phyloP scores from a whole-genome alignment of 2,888 invertebrate species.

The Troides oblongomaculatus region DNA sequence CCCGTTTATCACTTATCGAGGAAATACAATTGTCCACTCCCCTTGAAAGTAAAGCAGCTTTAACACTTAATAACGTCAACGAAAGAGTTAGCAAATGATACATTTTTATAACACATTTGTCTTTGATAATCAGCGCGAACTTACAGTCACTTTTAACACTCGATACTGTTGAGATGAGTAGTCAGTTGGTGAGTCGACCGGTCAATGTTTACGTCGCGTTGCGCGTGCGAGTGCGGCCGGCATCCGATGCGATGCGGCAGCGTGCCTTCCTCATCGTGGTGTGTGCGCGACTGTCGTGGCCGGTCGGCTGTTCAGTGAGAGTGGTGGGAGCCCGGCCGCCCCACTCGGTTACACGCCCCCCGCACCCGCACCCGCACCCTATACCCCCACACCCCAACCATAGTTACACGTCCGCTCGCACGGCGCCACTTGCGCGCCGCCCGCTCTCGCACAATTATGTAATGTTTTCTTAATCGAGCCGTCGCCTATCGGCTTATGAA shows the following conservation, averaged over 20 bases:
- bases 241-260: slow-evolving; percentile 56
- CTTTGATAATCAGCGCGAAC: slow-evolving; percentile 40
- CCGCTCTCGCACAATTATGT: slow-evolving; percentile 74
- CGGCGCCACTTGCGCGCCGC: slow-evolving; percentile 74
- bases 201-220: slow-evolving; percentile 72
- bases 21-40: slow-evolving; percentile 62
- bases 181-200: slow-evolving; percentile 54
- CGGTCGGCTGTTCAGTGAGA: slow-evolving; percentile 58
- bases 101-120: slow-evolving; percentile 77
- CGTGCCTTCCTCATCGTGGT: slow-evolving; percentile 69
- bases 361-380: slow-evolving; percentile 55
- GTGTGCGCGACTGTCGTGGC: slow-evolving; percentile 65
- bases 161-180: slow-evolving; percentile 48
- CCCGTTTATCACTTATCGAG: slow-evolving; percentile 56
- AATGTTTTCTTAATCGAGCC: slow-evolving; percentile 77
- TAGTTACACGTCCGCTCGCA: slow-evolving; percentile 73
- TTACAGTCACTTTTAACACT: slow-evolving; percentile 41
- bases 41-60: slow-evolving; percentile 66
- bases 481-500: slow-evolving; percentile 57
- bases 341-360: slow-evolving; percentile 54
- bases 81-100: slow-evolving; percentile 75
- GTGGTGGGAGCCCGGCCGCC: slow-evolving; percentile 64
- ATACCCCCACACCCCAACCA: slow-evolving; percentile 58
- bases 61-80: slow-evolving; percentile 76
- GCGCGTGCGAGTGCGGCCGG: slow-evolving; percentile 59